These are phyloP conservation scores for Sarcophaga variegata DNA, from an alignment of 2,888 invertebrate genomes.

Conservation along the genomic window DNA sequence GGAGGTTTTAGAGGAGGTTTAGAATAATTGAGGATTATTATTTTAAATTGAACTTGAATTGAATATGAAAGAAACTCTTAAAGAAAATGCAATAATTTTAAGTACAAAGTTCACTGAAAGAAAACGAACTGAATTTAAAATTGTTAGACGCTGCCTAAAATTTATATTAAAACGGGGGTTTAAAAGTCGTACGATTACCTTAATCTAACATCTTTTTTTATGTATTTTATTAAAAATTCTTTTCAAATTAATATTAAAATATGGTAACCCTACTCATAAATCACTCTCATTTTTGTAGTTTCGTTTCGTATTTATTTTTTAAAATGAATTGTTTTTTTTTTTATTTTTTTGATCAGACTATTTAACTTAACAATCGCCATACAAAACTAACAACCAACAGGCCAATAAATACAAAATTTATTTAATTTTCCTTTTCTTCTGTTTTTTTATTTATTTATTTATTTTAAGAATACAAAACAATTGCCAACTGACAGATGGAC, in stretches of 20 bases:
- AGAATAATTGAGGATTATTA: no score
- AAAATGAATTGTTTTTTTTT: neutral
- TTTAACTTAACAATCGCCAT: neutral
- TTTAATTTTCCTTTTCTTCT: neutral
- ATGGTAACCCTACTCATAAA: neutral
- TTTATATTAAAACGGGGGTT: no score
- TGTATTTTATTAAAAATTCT: no score
- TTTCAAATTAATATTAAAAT: neutral
- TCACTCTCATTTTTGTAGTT: neutral
- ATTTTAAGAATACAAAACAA: neutral
- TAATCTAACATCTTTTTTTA: no score
- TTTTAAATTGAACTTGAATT: no score
- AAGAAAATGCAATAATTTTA: no score
- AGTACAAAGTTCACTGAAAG: no score
- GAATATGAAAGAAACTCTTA: no score
- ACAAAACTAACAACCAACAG: neutral
- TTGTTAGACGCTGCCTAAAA: no score
- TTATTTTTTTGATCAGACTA: neutral
- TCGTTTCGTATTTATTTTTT: neutral
- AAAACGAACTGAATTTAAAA: no score
- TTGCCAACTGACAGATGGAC: slow-evolving; percentile 9
- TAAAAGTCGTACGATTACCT: no score
- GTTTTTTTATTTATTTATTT: neutral
- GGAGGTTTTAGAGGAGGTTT: no score
- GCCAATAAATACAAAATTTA: neutral